phyloP scores from a whole-genome alignment of 2,797 vertebrate species.

The Sebastes glaucus region DNA sequence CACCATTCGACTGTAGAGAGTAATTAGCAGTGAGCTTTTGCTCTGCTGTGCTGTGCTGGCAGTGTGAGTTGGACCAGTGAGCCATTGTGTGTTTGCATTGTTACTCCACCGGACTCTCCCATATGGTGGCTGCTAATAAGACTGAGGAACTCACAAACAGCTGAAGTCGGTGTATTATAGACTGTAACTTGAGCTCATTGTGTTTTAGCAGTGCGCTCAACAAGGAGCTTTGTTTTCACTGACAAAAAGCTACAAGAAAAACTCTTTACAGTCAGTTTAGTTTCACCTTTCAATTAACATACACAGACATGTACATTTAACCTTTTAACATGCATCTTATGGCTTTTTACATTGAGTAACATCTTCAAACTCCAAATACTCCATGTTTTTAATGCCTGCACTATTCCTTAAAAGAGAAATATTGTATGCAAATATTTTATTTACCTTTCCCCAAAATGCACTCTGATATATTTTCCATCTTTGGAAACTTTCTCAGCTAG shows the following conservation, averaged over 20 bases:
- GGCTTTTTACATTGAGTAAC: not conserved
- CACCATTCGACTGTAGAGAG: constrained; percentile 6
- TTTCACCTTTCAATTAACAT: not conserved
- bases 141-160: constrained; percentile 16
- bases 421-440: not conserved
- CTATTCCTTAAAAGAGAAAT: not conserved
- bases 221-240: constrained; percentile 23
- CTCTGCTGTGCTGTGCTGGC: constrained; percentile 1
- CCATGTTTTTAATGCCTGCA: not conserved
- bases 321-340: not conserved
- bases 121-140: constrained; percentile 31
- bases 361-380: not conserved
- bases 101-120: constrained; percentile 21
- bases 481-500: not conserved
- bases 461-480: not conserved
- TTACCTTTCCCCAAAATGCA: not conserved
- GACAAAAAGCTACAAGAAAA: constrained; percentile 8
- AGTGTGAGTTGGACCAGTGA: not conserved
- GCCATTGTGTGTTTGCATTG: constrained; percentile 44
- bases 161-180: constrained; percentile 27
- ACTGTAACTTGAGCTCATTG: constrained; percentile 50
- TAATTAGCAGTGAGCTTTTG: constrained; percentile 48
- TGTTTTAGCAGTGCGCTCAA: not conserved
- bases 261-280: not conserved
- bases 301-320: not conserved